phyloP scores from a whole-genome alignment of 2,113 vertebrate genomes.

The Chamaetylas fuelleborni region DNA sequence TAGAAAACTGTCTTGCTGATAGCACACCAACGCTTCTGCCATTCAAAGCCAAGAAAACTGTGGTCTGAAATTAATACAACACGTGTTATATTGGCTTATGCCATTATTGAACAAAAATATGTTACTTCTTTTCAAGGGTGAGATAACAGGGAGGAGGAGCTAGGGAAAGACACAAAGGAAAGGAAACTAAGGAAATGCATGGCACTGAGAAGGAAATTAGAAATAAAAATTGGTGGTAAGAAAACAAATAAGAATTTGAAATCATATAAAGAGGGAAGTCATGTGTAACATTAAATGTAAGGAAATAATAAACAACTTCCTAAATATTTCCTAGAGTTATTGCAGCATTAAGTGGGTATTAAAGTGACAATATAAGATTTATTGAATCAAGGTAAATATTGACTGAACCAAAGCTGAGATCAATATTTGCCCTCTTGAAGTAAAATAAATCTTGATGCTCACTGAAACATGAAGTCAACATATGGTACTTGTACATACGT shows the following conservation, averaged over 20 bases:
- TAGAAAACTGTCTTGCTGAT: conserved; percentile 88
- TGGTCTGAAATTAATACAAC: conserved; percentile 80
- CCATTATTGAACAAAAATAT: not conserved
- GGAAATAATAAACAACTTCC: conserved; percentile 59
- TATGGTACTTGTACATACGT: conserved; percentile 20
- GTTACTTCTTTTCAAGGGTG: not conserved
- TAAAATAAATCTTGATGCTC: conserved; percentile 63
- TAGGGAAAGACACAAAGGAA: not conserved
- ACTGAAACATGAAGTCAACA: conserved; percentile 61
- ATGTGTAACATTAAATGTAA: conserved; percentile 39
- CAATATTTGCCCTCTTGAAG: conserved; percentile 58
- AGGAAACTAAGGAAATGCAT: not conserved
- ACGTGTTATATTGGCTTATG: not conserved
- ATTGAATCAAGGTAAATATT: conserved; percentile 64
- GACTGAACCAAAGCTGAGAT: conserved; percentile 59
- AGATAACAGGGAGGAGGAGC: not conserved
- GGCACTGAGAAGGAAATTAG: not conserved
- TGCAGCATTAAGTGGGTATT: conserved; percentile 49
- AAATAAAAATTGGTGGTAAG: not conserved
- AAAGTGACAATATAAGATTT: conserved; percentile 60
- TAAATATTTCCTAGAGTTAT: conserved; percentile 56
- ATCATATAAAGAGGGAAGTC: not conserved
- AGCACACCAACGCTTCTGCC: conserved; percentile 97
- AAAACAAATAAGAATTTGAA: conserved; percentile 27
- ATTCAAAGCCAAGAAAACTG: conserved; percentile 95